These are phyloP conservation scores for Epinotia bilunana DNA, from an alignment of 2,888 invertebrate genomes.

Conservation along the genomic window DNA sequence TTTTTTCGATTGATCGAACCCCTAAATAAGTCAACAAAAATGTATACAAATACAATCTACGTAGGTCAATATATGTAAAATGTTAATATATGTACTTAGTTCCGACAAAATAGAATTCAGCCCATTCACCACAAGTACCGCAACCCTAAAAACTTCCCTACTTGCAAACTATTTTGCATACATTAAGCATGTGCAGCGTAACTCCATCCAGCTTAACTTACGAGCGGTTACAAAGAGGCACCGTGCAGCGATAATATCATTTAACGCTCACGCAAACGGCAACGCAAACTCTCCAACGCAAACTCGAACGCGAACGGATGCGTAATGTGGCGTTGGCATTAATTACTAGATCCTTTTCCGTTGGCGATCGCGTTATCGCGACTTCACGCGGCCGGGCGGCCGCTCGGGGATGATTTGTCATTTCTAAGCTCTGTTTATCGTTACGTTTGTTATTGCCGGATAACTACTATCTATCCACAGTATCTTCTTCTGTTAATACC, in stretches of 20 bases:
- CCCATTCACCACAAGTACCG: constrained; percentile 1
- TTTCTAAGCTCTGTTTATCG: constrained; percentile 55
- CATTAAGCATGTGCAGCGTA: constrained; percentile 39
- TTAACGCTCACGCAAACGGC: constrained; percentile 60
- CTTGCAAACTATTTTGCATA: constrained; percentile 43
- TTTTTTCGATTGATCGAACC: no score
- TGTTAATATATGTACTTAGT: background rate
- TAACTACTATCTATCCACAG: constrained; percentile 19
- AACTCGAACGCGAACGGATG: background rate
- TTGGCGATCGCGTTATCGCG: constrained; percentile 63
- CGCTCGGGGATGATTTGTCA: constrained; percentile 53
- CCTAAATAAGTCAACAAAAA: no score
- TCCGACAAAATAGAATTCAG: background rate
- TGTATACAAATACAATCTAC: no score
- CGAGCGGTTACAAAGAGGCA: constrained; percentile 58
- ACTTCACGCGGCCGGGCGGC: constrained; percentile 48
- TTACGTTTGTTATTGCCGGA: constrained; percentile 48
- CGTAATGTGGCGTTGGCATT: constrained; percentile 67
- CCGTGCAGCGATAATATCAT: constrained; percentile 58
- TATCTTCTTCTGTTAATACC: background rate
- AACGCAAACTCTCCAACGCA: constrained; percentile 48
- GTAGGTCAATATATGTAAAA: background rate
- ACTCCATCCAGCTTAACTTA: constrained; percentile 58
- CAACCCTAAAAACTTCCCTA: constrained; percentile 27
- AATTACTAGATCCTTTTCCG: constrained; percentile 66